Evolutionary conservation across 2,888 invertebrate genomes (phyloP).

Genomic region (Hecatera dysodea): DNA sequence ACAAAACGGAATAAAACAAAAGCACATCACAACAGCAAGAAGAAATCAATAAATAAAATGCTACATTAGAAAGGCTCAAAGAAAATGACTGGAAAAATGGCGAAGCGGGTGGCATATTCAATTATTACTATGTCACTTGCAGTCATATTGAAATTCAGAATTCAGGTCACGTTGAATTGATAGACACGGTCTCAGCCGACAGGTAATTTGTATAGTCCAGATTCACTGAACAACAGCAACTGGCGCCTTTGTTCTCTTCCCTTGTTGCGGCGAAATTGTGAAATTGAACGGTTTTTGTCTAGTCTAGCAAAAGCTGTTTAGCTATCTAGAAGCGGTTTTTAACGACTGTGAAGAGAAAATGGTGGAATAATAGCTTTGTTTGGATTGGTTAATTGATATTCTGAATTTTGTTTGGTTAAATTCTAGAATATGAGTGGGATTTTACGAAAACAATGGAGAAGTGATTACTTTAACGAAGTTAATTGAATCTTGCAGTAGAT

Average conservation of each 20-base stretch:
- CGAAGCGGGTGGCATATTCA: slow-evolving; percentile 31
- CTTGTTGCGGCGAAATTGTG: slow-evolving; percentile 35
- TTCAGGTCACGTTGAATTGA: slow-evolving; percentile 51
- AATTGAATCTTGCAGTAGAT: slow-evolving; percentile 19
- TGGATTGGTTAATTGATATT: slow-evolving; percentile 43
- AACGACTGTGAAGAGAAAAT: slow-evolving; percentile 6
- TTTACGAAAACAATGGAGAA: slow-evolving; percentile 26
- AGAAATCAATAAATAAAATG: slow-evolving; percentile 21
- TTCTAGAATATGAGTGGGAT: slow-evolving; percentile 15
- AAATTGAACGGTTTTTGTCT: slow-evolving; percentile 38
- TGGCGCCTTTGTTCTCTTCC: slow-evolving; percentile 2
- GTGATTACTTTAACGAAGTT: slow-evolving; percentile 13
- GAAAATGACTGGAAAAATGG: slow-evolving; percentile 7
- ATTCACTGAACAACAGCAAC: slow-evolving; percentile 35
- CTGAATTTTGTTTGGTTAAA: slow-evolving; percentile 3
- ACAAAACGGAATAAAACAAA: slow-evolving; percentile 29
- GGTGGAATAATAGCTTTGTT: slow-evolving; percentile 31
- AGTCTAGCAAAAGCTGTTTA: slow-evolving; percentile 16
- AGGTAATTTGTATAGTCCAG: slow-evolving; percentile 60
- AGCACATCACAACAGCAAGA: slow-evolving; percentile 8
- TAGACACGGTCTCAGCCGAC: slow-evolving; percentile 52
- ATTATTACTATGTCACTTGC: slow-evolving; percentile 58
- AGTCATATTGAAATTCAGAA: slow-evolving; percentile 43
- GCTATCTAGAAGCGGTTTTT: slow-evolving; percentile 9
- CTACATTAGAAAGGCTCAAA: slow-evolving; percentile 3